phyloP scores from a whole-genome alignment of 2,888 invertebrate genomes.

The Alsophila aescularia region DNA sequence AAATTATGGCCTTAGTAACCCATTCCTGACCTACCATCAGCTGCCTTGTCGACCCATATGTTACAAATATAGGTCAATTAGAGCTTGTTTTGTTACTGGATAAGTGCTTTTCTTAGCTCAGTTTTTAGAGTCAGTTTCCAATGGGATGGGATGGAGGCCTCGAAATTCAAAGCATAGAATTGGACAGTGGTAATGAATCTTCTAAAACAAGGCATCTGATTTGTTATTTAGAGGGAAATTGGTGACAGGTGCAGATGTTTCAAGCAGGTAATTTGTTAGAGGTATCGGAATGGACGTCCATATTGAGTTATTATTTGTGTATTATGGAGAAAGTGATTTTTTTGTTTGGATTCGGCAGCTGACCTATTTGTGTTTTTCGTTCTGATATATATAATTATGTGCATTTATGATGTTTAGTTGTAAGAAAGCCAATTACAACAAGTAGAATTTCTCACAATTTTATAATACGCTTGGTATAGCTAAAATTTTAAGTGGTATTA shows the following conservation, averaged over 20 bases:
- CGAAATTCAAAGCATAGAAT: slow-evolving; percentile 46
- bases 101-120: not conserved
- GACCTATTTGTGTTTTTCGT: not conserved
- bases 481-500: too few species aligned
- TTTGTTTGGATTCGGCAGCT: slow-evolving; percentile 30
- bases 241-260: slow-evolving; percentile 65
- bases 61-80: slow-evolving; percentile 76
- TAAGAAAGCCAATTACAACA: too few species aligned
- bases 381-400: not conserved
- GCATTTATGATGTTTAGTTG: not conserved
- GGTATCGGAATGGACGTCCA: slow-evolving; percentile 47
- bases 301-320: slow-evolving; percentile 67
- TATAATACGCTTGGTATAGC: too few species aligned
- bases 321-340: slow-evolving; percentile 49
- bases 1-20: slow-evolving; percentile 73
- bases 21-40: slow-evolving; percentile 74
- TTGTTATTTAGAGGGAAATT: slow-evolving; percentile 63
- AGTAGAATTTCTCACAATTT: too few species aligned
- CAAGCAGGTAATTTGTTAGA: slow-evolving; percentile 56
- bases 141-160: not conserved
- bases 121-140: slow-evolving; percentile 1
- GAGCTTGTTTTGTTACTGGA: slow-evolving; percentile 21
- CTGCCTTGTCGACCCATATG: slow-evolving; percentile 73
- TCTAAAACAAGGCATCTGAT: slow-evolving; percentile 64
- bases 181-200: slow-evolving; percentile 67